These are phyloP conservation scores for Sericinus montela DNA, from an alignment of 2,888 invertebrate genomes.

Conservation along the genomic window DNA sequence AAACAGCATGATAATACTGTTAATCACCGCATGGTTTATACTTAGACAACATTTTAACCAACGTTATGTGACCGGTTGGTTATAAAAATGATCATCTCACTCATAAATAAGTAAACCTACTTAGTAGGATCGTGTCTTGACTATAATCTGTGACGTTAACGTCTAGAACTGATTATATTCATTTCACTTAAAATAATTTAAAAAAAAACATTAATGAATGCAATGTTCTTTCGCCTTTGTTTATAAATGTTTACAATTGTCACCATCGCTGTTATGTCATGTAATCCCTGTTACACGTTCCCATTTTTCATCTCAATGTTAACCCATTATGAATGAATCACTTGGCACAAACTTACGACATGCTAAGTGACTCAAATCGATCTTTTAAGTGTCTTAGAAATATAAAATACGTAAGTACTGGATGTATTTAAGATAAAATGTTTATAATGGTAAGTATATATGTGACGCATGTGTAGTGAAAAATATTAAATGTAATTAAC, in stretches of 20 bases:
- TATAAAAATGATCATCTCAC: constrained; percentile 12
- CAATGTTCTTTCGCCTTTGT: constrained; percentile 3
- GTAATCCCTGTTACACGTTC: background rate
- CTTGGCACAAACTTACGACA: no score
- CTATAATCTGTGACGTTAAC: constrained; percentile 13
- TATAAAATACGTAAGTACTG: no score
- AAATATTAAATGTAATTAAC: no score
- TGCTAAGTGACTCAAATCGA: no score
- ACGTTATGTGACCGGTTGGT: constrained; percentile 28
- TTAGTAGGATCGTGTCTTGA: constrained; percentile 7
- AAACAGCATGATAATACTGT: constrained; percentile 37
- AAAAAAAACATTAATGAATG: background rate
- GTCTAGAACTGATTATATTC: constrained; percentile 5
- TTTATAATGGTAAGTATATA: no score
- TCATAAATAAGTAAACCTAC: constrained; percentile 9
- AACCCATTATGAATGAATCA: no score
- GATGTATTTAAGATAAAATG: no score
- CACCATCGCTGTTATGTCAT: background rate
- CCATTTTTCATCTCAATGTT: no score
- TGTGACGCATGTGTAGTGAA: no score
- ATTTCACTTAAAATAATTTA: background rate
- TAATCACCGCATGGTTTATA: constrained; percentile 38
- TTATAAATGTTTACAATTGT: background rate
- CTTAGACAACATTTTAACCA: constrained; percentile 22
- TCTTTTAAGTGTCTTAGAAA: no score